Conservation (phyloP, 2,888 invertebrate species). For the Siphlonurus alternatus region DNA sequence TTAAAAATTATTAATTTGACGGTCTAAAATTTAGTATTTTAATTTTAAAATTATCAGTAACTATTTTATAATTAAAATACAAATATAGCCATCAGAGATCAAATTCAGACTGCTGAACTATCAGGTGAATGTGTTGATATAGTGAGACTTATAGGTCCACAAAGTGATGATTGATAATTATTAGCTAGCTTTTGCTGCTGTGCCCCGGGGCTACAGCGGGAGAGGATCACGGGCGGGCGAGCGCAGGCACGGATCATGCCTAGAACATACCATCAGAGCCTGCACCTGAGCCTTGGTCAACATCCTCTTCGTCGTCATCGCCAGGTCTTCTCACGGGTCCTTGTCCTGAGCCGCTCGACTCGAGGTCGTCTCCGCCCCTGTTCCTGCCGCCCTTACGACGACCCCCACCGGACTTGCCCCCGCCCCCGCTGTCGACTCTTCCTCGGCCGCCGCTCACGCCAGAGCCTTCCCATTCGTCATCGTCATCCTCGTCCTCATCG, state of each 20-base stretch:
- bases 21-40: no score
- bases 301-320: slow-evolving; percentile 11
- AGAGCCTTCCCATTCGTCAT: background rate
- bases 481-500: background rate
- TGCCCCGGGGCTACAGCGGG: background rate
- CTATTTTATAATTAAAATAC: no score
- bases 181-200: no score
- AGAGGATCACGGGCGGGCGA: background rate
- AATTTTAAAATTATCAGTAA: no score
- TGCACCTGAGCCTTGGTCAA: slow-evolving; percentile 7
- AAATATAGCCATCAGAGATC: no score
- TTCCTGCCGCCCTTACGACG: slow-evolving; percentile 6
- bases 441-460: background rate
- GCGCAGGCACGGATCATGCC: background rate
- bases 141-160: no score
- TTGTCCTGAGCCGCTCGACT: slow-evolving; percentile 11
- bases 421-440: slow-evolving; percentile 8
- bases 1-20: no score
- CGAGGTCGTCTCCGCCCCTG: slow-evolving; percentile 10
- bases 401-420: slow-evolving; percentile 6
- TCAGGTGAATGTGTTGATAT: no score
- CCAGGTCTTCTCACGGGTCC: slow-evolving; percentile 7
- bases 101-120: no score
- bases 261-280: background rate
- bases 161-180: no score